Evolutionary conservation across 2,888 invertebrate genomes (phyloP).

Genomic region (Metopia argyrocephala): DNA sequence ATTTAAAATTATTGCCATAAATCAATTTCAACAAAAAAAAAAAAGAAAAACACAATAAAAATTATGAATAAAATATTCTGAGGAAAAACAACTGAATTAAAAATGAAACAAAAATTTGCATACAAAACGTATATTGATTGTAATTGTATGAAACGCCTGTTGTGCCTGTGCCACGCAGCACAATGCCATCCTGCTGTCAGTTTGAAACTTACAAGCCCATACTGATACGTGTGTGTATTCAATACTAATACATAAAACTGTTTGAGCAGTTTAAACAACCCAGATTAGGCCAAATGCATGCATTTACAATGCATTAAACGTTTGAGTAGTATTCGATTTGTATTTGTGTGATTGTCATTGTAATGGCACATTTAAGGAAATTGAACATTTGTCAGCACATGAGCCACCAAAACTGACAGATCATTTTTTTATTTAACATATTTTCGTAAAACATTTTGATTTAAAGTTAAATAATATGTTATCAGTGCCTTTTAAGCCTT

Average conservation of each 20-base stretch:
- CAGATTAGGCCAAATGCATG: background rate
- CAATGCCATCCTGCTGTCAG: slow-evolving; percentile 37
- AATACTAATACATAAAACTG: no score
- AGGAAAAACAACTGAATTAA: background rate
- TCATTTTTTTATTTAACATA: background rate
- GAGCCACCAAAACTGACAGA: slow-evolving; percentile 49
- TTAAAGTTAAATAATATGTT: background rate
- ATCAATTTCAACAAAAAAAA: slow-evolving; percentile 48
- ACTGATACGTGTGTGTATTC: background rate
- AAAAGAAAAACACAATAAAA: background rate
- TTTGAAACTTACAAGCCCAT: slow-evolving; percentile 36
- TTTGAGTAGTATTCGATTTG: background rate
- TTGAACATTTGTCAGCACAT: slow-evolving; percentile 54
- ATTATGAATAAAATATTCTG: slow-evolving; percentile 43
- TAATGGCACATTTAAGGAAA: slow-evolving; percentile 58
- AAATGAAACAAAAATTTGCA: slow-evolving; percentile 47
- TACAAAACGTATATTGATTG: slow-evolving; percentile 53
- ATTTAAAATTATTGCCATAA: slow-evolving; percentile 44
- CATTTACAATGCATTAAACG: background rate
- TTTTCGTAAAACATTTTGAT: background rate
- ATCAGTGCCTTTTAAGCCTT: no score
- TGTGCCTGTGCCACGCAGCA: slow-evolving; percentile 4
- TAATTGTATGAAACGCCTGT: slow-evolving; percentile 39
- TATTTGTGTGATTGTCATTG: slow-evolving; percentile 56
- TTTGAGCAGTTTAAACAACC: background rate